These are phyloP conservation scores for Germaria angustata DNA, from an alignment of 2,888 invertebrate genomes.

Conservation along the genomic window DNA sequence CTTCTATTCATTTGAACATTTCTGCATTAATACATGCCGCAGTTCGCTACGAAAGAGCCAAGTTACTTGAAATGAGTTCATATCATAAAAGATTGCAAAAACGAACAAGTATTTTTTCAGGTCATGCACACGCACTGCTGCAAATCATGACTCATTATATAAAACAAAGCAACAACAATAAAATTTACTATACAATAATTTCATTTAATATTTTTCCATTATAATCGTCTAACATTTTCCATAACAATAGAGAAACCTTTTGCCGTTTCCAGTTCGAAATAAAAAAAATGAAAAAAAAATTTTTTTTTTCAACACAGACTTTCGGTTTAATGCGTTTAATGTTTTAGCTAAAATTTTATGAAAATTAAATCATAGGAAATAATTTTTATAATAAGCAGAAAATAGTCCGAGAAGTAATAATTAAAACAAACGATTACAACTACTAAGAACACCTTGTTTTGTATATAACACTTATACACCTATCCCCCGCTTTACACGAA, in stretches of 20 bases:
- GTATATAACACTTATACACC: no score
- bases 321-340: no score
- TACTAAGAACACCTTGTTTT: no score
- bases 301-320: no score
- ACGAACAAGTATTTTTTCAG: constrained; percentile 49
- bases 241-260: constrained; percentile 36
- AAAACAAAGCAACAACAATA: constrained; percentile 11
- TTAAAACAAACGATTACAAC: no score
- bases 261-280: constrained; percentile 18
- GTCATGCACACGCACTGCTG: constrained; percentile 57
- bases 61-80: constrained; percentile 31
- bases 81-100: constrained; percentile 25
- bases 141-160: constrained; percentile 55
- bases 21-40: no score
- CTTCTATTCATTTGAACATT: not conserved
- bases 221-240: constrained; percentile 31
- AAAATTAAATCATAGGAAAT: no score
- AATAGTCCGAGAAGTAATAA: no score
- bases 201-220: constrained; percentile 19
- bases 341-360: no score
- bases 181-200: constrained; percentile 40
- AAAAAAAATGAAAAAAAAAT: not conserved
- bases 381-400: no score
- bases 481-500: no score
- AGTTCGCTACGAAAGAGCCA: constrained; percentile 2